These are phyloP conservation scores for Pimpla rufipes DNA, from an alignment of 2,888 invertebrate genomes.

Conservation along the genomic window DNA sequence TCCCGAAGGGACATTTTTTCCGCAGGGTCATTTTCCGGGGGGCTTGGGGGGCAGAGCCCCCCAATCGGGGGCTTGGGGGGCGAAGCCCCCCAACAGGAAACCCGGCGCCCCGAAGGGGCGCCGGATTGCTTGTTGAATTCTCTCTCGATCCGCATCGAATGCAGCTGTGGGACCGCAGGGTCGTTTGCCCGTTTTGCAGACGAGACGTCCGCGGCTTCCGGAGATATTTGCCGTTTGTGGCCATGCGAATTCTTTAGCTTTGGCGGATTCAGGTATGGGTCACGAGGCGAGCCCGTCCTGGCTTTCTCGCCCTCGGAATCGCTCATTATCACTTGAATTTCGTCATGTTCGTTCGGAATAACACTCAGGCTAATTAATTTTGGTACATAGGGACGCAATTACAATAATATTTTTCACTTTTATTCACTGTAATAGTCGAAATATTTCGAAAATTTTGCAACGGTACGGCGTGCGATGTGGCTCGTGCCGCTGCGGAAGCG, in stretches of 20 bases:
- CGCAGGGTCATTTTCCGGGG: no score
- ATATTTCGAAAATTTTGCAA: background rate
- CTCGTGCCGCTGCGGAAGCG: background rate
- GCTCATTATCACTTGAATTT: background rate
- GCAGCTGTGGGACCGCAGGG: background rate
- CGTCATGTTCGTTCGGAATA: background rate
- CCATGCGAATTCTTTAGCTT: background rate
- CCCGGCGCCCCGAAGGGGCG: no score
- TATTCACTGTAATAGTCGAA: background rate
- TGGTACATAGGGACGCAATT: no score
- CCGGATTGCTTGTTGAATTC: background rate
- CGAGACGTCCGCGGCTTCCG: background rate
- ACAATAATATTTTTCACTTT: background rate
- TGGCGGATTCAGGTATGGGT: background rate
- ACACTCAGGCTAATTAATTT: background rate
- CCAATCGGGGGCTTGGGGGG: no score
- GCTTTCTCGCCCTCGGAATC: background rate
- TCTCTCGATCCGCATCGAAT: background rate
- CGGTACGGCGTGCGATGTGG: background rate
- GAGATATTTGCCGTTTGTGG: background rate
- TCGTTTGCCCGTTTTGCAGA: background rate
- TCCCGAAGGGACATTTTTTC: no score
- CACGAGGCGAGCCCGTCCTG: background rate
- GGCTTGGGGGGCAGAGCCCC: no score
- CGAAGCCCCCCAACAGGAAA: no score